A percentile compares a stretch with the other conserved stretches of the same genome.
Evolutionary conservation across 2,888 invertebrate species (phyloP).

Genomic region (Cephus sareptanus): DNA sequence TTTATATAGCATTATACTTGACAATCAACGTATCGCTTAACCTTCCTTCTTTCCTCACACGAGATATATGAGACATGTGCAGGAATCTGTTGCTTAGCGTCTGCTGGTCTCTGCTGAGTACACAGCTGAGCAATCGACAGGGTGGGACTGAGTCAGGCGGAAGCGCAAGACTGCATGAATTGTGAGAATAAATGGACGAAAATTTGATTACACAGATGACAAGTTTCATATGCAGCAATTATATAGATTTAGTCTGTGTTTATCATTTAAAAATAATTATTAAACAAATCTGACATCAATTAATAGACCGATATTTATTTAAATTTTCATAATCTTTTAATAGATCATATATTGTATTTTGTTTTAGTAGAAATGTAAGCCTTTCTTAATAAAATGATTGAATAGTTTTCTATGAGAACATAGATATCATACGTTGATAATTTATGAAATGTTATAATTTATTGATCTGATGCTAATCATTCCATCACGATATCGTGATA

Average conservation of each 20-base stretch:
- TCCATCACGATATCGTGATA: background rate
- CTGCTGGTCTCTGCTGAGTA: too few species aligned
- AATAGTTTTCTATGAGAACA: background rate
- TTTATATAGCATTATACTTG: background rate
- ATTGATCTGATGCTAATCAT: background rate
- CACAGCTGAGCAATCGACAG: background rate
- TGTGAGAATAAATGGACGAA: background rate
- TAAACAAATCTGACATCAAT: background rate
- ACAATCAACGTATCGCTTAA: background rate
- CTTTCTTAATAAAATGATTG: background rate
- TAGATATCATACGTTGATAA: background rate
- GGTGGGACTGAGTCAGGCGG: background rate
- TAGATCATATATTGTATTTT: too few species aligned
- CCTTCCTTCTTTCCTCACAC: background rate
- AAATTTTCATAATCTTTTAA: too few species aligned
- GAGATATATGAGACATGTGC: background rate
- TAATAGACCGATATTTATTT: background rate
- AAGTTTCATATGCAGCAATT: background rate
- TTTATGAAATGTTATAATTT: background rate
- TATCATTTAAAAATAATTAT: background rate
- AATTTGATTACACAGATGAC: background rate
- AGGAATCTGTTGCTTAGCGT: background rate
- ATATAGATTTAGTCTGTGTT: background rate
- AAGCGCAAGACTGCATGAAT: background rate
- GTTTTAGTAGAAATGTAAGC: background rate